Conservation (phyloP, 2,888 invertebrate genomes). For the Heliconius ethilla region DNA sequence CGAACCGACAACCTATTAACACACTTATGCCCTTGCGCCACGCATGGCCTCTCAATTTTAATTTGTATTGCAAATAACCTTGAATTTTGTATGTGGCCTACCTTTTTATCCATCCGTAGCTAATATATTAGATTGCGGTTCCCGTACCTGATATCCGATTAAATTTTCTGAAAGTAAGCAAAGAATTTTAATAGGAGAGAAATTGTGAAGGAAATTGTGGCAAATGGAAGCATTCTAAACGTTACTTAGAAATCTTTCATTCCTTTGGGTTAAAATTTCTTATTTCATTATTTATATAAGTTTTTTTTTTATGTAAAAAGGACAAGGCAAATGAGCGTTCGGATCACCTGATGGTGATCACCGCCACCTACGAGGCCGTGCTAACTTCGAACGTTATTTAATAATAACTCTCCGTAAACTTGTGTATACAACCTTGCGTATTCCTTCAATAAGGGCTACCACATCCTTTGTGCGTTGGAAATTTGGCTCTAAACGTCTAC, state of each 20-base stretch:
- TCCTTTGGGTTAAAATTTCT: background rate
- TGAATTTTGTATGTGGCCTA: constrained; percentile 22
- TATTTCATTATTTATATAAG: background rate
- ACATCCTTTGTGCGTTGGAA: constrained; percentile 49
- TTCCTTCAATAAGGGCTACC: constrained; percentile 42
- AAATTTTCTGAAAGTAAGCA: constrained; percentile 63
- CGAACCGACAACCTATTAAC: too few species aligned
- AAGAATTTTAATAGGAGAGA: constrained; percentile 76
- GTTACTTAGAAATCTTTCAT: constrained; percentile 62
- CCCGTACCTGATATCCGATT: constrained; percentile 44
- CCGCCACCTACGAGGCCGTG: too few species aligned
- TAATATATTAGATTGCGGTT: constrained; percentile 37
- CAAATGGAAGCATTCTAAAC: constrained; percentile 65
- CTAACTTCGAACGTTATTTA: background rate
- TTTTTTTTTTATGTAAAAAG: too few species aligned
- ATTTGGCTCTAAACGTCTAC: constrained; percentile 45
- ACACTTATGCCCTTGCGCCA: too few species aligned
- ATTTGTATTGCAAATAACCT: constrained; percentile 6
- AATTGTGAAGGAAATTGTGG: constrained; percentile 62
- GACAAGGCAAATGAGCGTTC: too few species aligned
- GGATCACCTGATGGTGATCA: too few species aligned
- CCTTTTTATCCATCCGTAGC: constrained; percentile 23
- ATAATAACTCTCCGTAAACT: constrained; percentile 5
- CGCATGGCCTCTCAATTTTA: background rate
- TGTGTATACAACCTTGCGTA: constrained; percentile 14